Conservation (phyloP, 2,113 vertebrate species). For the Triplophysa rosa region DNA sequence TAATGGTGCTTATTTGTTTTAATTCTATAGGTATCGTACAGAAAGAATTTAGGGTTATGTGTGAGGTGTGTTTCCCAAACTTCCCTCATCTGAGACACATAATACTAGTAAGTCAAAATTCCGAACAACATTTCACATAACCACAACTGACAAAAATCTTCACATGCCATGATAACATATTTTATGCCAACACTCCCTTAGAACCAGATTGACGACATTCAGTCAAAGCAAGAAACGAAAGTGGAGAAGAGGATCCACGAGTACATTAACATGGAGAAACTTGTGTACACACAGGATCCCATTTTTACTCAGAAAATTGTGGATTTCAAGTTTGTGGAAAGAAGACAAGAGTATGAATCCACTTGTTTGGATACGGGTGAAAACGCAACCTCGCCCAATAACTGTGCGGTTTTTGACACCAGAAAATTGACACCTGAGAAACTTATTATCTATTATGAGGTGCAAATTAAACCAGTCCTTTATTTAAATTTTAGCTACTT, state of each 20-base stretch:
- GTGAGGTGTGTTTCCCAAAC: conserved; percentile 45
- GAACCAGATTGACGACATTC: conserved; percentile 53
- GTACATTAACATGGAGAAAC: conserved; percentile 54
- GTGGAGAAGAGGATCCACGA: conserved; percentile 52
- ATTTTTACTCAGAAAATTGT: conserved; percentile 49
- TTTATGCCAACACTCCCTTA: conserved; percentile 9
- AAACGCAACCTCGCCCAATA: conserved; percentile 42
- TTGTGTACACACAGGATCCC: conserved; percentile 54
- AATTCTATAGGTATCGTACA: conserved; percentile 45
- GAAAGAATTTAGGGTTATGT: conserved; percentile 42
- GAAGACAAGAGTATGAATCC: conserved; percentile 33
- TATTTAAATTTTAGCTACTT: too few species aligned
- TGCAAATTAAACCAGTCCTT: not conserved
- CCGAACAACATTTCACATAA: not conserved
- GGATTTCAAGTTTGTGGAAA: conserved; percentile 43
- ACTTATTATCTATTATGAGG: conserved; percentile 53
- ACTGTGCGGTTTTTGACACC: conserved; percentile 48
- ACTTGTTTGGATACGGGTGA: conserved; percentile 41
- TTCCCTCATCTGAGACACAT: conserved; percentile 49
- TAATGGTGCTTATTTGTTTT: too few species aligned
- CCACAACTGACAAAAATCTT: too few species aligned
- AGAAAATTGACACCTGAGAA: conserved; percentile 50
- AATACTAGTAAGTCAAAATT: conserved; percentile 44
- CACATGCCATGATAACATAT: not conserved
- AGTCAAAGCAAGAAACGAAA: conserved; percentile 44